Evolutionary conservation across 2,797 vertebrate genomes (phyloP), one percentile per base, ranked within the genome.

Genomic region (Eremophila alpestris): DNA sequence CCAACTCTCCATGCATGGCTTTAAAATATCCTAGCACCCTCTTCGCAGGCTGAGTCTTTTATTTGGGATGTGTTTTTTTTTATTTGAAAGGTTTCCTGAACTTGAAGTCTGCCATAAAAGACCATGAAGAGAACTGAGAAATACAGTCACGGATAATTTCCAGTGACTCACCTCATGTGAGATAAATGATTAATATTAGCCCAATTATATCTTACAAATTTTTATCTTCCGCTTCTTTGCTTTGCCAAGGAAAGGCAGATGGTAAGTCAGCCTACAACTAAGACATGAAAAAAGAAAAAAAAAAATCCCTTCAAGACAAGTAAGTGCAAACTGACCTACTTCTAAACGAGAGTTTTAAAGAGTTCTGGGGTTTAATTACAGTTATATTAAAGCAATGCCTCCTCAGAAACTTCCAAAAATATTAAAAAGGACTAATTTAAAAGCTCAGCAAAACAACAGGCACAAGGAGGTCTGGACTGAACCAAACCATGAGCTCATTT

Each of bases 211-310:
- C 73, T 83, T 94, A 95, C 80, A 87, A 95, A 95, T 96, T 82
- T 79, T 81, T 89, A 94, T 93, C 70, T 83, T 94, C 77, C 29
- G 9, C 80, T 95, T 89, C 88, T 97, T 96, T 89, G 93, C 97
- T 96, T 95, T 97, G 96, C 97, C 97, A 97, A 96, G 89, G 93
- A 81, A 96, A 98, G 89, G 97, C 97, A 98, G 97, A 98, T 98
- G 98, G 98, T 87, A 95, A 97, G 83, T 95, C 89, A 97, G 94
- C 95, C 96, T 96, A 97, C 90, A 97, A 97, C 95, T 96, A 96
- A 97, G 86, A 60, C 86, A 95, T 52, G 59, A 77, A 69, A 81
- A 90, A 84, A 58, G 18, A 5, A 65, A 85, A 78, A 82, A 58
- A 77, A 84, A 83, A 27, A 83, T 0, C 62, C 95, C 95, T 96